Conservation (phyloP, 2,113 vertebrate genomes). For the Accipiter virgatus region DNA sequence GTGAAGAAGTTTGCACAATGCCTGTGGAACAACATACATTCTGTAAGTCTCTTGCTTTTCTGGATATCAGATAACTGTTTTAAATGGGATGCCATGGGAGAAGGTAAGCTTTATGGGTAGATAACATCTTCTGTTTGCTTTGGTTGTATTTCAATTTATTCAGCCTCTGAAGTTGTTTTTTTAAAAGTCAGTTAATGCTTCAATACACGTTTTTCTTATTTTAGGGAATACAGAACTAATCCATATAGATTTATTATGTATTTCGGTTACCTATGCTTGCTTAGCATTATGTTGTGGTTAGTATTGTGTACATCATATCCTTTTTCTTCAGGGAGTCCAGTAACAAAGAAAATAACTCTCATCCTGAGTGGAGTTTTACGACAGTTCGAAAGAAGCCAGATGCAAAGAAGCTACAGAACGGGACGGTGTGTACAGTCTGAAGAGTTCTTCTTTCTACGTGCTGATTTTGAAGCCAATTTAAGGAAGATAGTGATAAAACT, state of each 20-base stretch:
- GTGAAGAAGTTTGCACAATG: neutral
- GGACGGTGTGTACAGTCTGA: constrained; percentile 73
- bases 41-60: constrained; percentile 27
- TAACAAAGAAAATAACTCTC: constrained; percentile 86
- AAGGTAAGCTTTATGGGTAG: neutral
- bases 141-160: neutral
- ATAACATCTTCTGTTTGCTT: neutral
- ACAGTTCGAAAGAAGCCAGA: constrained; percentile 93
- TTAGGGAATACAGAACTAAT: neutral
- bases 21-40: neutral
- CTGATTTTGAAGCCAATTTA: neutral
- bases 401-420: constrained; percentile 86
- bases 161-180: neutral
- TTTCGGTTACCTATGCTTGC: neutral
- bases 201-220: neutral
- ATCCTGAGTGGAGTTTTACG: constrained; percentile 91
- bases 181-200: neutral
- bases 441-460: neutral
- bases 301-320: neutral
- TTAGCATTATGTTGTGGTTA: neutral
- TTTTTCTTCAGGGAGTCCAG: constrained; percentile 82
- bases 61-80: constrained; percentile 1
- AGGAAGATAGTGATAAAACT: neutral
- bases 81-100: neutral
- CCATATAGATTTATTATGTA: neutral